Percentiles rank a stretch among this genome's conserved stretches.
phyloP scores from a whole-genome alignment of 2,888 invertebrate genomes.

The Amphipyra tragopoginis region DNA sequence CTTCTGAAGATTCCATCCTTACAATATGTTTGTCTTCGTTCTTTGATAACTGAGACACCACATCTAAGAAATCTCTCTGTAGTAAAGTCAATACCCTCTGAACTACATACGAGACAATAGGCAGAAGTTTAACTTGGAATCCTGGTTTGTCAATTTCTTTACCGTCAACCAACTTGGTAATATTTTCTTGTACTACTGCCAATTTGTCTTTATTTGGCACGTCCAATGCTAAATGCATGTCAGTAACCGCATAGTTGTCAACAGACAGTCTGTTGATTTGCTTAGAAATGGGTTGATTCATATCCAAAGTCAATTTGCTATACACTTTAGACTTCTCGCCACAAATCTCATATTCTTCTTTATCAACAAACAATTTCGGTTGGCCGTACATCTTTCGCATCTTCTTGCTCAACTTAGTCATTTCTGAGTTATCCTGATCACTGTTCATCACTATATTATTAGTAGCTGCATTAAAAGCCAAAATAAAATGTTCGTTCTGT shows the following conservation, averaged over 20 bases:
- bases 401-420: slow-evolving; percentile 79
- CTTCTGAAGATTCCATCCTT: slow-evolving; percentile 46
- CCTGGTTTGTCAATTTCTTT: slow-evolving; percentile 44
- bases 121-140: slow-evolving; percentile 83
- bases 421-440: slow-evolving; percentile 68
- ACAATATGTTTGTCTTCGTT: slow-evolving; percentile 36
- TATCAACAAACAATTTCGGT: slow-evolving; percentile 76
- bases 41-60: slow-evolving; percentile 55
- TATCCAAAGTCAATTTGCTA: slow-evolving; percentile 70
- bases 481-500: slow-evolving; percentile 51
- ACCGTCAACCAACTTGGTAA: slow-evolving; percentile 57
- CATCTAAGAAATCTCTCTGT: slow-evolving; percentile 64
- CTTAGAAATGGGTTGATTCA: slow-evolving; percentile 73
- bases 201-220: slow-evolving; percentile 69
- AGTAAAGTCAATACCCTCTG: slow-evolving; percentile 76
- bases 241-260: slow-evolving; percentile 61
- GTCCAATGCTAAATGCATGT: slow-evolving; percentile 72
- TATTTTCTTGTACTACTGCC: slow-evolving; percentile 62
- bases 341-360: slow-evolving; percentile 71
- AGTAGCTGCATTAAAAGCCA: slow-evolving; percentile 61
- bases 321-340: slow-evolving; percentile 65
- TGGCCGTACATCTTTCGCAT: slow-evolving; percentile 79
- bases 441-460: slow-evolving; percentile 58
- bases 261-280: slow-evolving; percentile 69
- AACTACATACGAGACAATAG: slow-evolving; percentile 89